phyloP scores from a whole-genome alignment of 2,888 invertebrate genomes.

The Schizaphis graminum region DNA sequence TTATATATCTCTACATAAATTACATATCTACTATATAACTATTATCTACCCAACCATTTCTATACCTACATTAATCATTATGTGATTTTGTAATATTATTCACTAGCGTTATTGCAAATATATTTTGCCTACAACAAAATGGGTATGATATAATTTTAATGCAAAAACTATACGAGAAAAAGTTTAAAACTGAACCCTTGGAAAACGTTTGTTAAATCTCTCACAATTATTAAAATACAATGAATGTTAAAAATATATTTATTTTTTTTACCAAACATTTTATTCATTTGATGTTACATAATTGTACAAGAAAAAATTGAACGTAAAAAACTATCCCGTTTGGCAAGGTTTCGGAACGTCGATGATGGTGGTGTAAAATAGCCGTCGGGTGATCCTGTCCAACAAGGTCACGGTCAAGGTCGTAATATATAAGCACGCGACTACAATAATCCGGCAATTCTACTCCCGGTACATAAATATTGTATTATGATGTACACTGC shows the following conservation, averaged over 20 bases:
- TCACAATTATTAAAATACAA: neutral
- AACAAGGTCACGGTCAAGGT: slow-evolving; percentile 53
- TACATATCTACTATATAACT: neutral
- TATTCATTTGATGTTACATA: neutral
- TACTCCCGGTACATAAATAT: neutral
- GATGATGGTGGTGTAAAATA: neutral
- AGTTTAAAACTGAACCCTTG: neutral
- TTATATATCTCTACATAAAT: neutral
- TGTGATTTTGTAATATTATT: neutral
- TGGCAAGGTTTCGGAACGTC: neutral
- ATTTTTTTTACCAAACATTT: neutral
- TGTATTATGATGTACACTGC: neutral
- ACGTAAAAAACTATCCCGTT: slow-evolving; percentile 13
- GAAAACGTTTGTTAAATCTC: neutral
- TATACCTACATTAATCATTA: neutral
- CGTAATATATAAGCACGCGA: slow-evolving; percentile 19
- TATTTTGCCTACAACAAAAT: neutral
- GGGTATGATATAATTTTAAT: too few relatives aligned
- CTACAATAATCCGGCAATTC: neutral
- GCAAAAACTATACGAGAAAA: neutral
- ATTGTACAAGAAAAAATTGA: neutral
- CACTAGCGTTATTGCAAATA: neutral
- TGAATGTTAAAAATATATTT: neutral
- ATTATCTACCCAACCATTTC: neutral
- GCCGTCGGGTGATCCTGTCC: neutral